Percentiles rank a stretch among this genome's conserved stretches.
Evolutionary conservation across 2,113 vertebrate genomes (phyloP).

Genomic region (Ascaphus truei): DNA sequence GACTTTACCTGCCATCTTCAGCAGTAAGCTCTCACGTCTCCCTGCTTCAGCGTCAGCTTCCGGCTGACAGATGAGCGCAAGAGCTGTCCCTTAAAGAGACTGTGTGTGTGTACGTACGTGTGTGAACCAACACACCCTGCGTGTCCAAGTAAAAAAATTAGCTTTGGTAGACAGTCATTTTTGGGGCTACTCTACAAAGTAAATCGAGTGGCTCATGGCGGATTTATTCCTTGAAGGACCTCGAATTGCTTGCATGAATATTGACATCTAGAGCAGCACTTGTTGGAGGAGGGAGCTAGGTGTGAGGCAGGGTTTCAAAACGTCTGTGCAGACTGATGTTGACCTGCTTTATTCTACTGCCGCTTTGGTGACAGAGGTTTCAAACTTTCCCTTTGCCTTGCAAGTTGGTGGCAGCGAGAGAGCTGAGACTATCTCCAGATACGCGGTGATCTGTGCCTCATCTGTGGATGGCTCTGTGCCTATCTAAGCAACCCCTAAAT

Average conservation of each 20-base stretch:
- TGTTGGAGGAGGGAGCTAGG: conserved; percentile 16
- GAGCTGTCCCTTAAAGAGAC: too few relatives aligned
- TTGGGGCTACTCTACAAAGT: too few relatives aligned
- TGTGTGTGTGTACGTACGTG: too few relatives aligned
- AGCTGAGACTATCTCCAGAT: not conserved
- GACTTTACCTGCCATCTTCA: too few relatives aligned
- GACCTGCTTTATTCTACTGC: conserved; percentile 28
- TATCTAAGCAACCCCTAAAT: too few relatives aligned
- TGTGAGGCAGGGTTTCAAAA: conserved; percentile 29
- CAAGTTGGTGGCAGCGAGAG: not conserved
- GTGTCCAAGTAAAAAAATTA: too few relatives aligned
- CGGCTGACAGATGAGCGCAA: too few relatives aligned
- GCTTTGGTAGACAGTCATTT: too few relatives aligned
- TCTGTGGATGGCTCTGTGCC: not conserved
- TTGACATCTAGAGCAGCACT: conserved; percentile 35
- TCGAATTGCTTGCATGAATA: conserved; percentile 28
- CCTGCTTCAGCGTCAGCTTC: too few relatives aligned
- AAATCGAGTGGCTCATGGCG: conserved; percentile 21
- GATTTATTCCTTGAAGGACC: conserved; percentile 36
- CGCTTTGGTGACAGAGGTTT: conserved; percentile 24
- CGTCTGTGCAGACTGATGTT: conserved; percentile 32
- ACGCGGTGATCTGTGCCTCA: not conserved
- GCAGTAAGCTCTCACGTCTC: too few relatives aligned
- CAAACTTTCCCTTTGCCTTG: conserved; percentile 5
- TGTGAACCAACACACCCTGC: too few relatives aligned